Evolutionary conservation across 2,113 vertebrate genomes (phyloP).

Genomic region (Leucoraja erinaceus): DNA sequence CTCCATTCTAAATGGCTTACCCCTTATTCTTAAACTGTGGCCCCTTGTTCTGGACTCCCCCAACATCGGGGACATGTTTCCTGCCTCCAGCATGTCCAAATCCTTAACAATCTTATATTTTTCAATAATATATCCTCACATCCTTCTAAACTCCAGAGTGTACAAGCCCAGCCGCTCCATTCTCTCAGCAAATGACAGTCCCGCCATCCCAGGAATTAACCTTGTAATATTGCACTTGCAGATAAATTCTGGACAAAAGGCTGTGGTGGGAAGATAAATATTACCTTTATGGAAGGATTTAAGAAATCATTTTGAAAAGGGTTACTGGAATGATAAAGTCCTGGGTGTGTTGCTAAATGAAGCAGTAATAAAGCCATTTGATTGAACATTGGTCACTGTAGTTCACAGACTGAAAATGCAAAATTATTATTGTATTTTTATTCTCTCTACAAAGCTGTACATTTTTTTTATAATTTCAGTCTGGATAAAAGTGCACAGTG

Average conservation of each 20-base stretch:
- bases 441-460: background rate
- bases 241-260: background rate
- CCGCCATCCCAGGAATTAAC: too few relatives aligned
- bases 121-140: too few relatives aligned
- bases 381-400: background rate
- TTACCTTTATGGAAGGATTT: background rate
- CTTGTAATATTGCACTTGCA: background rate
- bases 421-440: constrained; percentile 7
- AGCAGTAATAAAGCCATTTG: background rate
- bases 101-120: too few relatives aligned
- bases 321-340: background rate
- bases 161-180: too few relatives aligned
- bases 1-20: too few relatives aligned
- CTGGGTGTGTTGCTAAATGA: background rate
- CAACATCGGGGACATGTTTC: too few relatives aligned
- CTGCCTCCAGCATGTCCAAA: too few relatives aligned
- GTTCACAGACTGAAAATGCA: background rate
- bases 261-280: background rate
- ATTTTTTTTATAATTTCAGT: background rate
- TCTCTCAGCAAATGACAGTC: too few relatives aligned
- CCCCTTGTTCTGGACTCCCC: too few relatives aligned
- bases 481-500: constrained; percentile 18
- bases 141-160: too few relatives aligned
- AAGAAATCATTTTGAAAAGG: background rate
- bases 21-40: too few relatives aligned